Percentiles rank a stretch among this genome's conserved stretches.
phyloP scores from a whole-genome alignment of 2,113 vertebrate species.

The Climacteris rufus region DNA sequence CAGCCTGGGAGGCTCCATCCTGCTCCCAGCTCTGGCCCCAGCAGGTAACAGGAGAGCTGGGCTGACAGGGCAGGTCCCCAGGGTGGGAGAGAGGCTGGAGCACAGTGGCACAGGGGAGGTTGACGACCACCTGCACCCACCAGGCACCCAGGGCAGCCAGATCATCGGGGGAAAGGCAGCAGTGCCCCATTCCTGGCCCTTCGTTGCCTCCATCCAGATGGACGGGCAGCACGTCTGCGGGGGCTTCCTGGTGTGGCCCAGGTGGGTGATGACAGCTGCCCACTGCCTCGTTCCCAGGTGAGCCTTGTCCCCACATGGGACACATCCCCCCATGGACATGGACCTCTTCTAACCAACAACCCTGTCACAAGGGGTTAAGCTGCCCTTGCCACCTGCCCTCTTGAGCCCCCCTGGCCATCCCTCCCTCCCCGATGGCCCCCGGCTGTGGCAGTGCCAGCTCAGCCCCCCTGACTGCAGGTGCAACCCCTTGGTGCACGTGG shows the following conservation, averaged over 20 bases:
- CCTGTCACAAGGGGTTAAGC: background rate
- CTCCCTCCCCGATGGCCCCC: accelerated
- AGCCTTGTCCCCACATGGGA: background rate
- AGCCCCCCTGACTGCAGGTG: background rate
- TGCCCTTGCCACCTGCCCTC: no score
- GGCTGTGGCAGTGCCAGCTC: accelerated
- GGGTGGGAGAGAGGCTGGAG: background rate
- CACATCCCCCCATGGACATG: accelerated
- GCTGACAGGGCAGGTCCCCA: no score
- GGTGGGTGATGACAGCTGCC: constrained; percentile 73
- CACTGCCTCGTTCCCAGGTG: constrained; percentile 67
- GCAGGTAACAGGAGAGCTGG: background rate
- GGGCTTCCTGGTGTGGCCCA: constrained; percentile 62
- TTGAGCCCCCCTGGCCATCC: background rate
- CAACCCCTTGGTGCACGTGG: background rate
- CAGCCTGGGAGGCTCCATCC: background rate
- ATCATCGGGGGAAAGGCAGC: constrained; percentile 75
- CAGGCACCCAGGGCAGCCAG: constrained; percentile 57
- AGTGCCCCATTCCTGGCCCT: constrained; percentile 77
- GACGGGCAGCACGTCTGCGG: constrained; percentile 47
- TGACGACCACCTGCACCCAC: accelerated
- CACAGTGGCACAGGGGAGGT: accelerated
- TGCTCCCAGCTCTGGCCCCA: background rate
- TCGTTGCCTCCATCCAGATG: constrained; percentile 75
- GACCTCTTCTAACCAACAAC: background rate